These are phyloP conservation scores for Microvelia longipes DNA, from an alignment of 1,140 invertebrate species.

Conservation along the genomic window DNA sequence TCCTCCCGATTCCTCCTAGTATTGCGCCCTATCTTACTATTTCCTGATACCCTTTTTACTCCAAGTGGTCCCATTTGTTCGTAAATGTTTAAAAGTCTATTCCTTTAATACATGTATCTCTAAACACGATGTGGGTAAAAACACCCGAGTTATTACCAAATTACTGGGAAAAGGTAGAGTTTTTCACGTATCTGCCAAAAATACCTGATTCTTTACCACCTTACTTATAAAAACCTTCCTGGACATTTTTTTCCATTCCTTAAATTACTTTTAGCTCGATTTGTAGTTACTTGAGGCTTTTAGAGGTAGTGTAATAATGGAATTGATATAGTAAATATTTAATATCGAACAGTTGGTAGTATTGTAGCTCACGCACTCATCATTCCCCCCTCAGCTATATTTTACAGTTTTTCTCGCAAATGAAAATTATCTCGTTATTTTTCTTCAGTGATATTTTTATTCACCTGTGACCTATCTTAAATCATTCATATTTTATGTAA, in stretches of 20 bases:
- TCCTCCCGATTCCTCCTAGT: too few relatives aligned
- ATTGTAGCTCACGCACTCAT: not conserved
- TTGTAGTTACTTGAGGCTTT: not conserved
- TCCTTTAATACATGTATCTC: slow-evolving; percentile 5
- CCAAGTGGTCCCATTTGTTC: slow-evolving; percentile 3
- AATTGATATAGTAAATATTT: slow-evolving; percentile 4
- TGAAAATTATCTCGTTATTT: too few relatives aligned
- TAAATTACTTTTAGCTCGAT: slow-evolving; percentile 5
- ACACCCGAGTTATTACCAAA: slow-evolving; percentile 1
- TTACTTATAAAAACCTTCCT: too few relatives aligned
- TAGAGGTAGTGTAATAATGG: not conserved
- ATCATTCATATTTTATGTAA: too few relatives aligned
- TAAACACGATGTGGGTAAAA: not conserved
- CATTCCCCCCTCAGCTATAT: too few relatives aligned
- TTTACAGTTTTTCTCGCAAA: too few relatives aligned
- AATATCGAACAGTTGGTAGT: not conserved
- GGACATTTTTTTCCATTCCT: slow-evolving; percentile 6
- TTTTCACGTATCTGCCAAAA: not conserved
- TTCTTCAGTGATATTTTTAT: too few relatives aligned
- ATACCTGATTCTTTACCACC: too few relatives aligned
- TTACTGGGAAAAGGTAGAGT: not conserved
- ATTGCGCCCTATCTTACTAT: too few relatives aligned
- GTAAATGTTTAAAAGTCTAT: slow-evolving; percentile 4
- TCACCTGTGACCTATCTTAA: too few relatives aligned
- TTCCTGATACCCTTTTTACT: not conserved